Base-by-base conservation (phyloP, 2,888 invertebrate species). In the Leptopilina drosophilae region DNA sequence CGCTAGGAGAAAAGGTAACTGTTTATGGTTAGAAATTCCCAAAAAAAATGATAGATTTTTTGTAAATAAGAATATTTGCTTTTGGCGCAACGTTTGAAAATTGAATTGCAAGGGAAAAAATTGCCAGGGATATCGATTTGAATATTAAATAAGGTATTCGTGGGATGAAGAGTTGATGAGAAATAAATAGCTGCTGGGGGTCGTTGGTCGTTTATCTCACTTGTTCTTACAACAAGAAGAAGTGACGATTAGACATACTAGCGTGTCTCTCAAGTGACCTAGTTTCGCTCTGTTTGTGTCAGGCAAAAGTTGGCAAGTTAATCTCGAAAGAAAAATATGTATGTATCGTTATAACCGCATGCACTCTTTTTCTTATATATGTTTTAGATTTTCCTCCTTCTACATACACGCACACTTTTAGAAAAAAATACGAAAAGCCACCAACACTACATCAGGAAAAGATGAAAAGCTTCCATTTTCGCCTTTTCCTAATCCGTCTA, bases 301-400 rank as follows among this genome's bases (percentile, higher is more conserved):
- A 67, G 73, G 56, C 67, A 82, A 81, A 80, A 79, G 78, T 80
- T 80, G 76, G 75, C 46, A 64, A 77, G 76, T 81, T 78, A 77
- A 77, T 78, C 69, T 64, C 65, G 20, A 42, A 67, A 67, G 75
- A 66, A 53, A 42, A 78, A 65, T 56, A 46, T 40, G 15, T 56
- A 66, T 64, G 15, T 64, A 12, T 53, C 46, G 46, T 62, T 53
- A 65, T 20, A 20, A 20, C 65, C 20, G 12, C 59, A 76, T 67
- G 67, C 15, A 49, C 20, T 46, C 20, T 67, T 67, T 33, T 67
- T 49, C 67, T 49, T 49, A 20, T 67, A 67, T 20, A 62, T 7
- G 20, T 46, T 42, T 67, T 64, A 64, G 20, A 26, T 64, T 11
- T 20, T 5, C 20, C 6, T 33, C 14, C 26, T 33, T 5, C 20